A percentile compares a stretch with the other conserved stretches of the same genome.
Evolutionary conservation across 1,140 invertebrate genomes (phyloP).

Genomic region (Zaprionus gabonicus): DNA sequence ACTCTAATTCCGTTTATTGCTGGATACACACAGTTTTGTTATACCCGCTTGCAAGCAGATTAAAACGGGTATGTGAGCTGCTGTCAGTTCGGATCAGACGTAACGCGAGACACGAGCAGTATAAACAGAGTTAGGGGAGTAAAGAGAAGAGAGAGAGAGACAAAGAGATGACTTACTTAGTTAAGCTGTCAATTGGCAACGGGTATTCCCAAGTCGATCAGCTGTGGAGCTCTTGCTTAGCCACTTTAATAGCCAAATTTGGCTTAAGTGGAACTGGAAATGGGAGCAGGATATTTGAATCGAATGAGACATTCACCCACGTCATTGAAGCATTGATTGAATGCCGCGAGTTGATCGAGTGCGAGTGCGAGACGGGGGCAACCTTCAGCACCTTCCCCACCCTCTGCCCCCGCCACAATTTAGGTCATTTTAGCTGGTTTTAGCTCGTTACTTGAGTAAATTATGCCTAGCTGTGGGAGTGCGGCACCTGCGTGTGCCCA

Average conservation of each 20-base stretch:
- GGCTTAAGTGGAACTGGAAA: slow-evolving; percentile 2
- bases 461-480: slow-evolving; percentile 22
- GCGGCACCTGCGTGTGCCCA: slow-evolving; percentile 39
- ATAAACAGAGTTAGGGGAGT: neutral
- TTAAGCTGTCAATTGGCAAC: neutral
- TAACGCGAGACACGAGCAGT: neutral
- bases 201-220: slow-evolving; percentile 4
- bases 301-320: slow-evolving; percentile 12
- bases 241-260: slow-evolving; percentile 8
- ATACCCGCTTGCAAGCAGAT: slow-evolving; percentile 9
- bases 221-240: neutral
- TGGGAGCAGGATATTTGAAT: slow-evolving; percentile 26
- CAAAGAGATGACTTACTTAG: neutral
- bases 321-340: slow-evolving; percentile 28
- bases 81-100: slow-evolving; percentile 5
- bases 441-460: slow-evolving; percentile 8
- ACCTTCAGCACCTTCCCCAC: slow-evolving; percentile 5
- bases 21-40: slow-evolving; percentile 48
- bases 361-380: slow-evolving; percentile 1
- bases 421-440: neutral
- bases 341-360: slow-evolving; percentile 18
- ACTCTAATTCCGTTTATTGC: slow-evolving; percentile 44
- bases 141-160: neutral
- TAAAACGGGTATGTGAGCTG: slow-evolving; percentile 17
- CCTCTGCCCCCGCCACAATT: neutral